Evolutionary conservation across 2,797 vertebrate species (phyloP).

Genomic region (Selene dorsalis): DNA sequence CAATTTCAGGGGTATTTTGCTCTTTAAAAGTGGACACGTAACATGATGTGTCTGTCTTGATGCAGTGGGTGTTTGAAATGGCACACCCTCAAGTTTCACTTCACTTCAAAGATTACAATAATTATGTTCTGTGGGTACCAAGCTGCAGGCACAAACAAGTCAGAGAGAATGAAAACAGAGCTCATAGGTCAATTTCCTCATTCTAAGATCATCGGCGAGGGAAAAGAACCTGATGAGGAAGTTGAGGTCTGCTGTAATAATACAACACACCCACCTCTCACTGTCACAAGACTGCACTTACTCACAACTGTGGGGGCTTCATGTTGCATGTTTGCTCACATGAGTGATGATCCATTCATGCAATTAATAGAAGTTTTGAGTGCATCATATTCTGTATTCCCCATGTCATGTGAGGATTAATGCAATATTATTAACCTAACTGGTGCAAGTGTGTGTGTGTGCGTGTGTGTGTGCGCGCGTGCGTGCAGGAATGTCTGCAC

Average conservation of each 20-base stretch:
- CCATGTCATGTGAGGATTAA: neutral
- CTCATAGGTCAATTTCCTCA: conserved; percentile 39
- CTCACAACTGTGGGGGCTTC: conserved; percentile 39
- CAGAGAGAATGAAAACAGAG: neutral
- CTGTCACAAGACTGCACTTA: conserved; percentile 64
- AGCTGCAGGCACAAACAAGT: neutral
- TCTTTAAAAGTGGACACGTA: neutral
- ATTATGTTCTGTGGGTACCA: neutral
- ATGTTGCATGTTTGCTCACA: conserved; percentile 15
- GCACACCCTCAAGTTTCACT: conserved; percentile 14
- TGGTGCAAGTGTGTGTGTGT: neutral
- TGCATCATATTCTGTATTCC: neutral
- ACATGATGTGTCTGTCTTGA: neutral
- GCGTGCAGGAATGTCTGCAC: conserved; percentile 5
- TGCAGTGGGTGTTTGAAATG: neutral
- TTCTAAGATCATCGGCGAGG: conserved; percentile 28
- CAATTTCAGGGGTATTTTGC: neutral
- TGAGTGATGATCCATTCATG: conserved; percentile 25
- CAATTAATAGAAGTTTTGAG: conserved; percentile 25
- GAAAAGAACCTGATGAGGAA: conserved; percentile 61
- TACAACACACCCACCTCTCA: conserved; percentile 52
- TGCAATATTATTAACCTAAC: conserved; percentile 5
- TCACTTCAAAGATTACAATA: neutral
- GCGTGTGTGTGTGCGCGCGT: neutral
- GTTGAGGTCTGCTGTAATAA: conserved; percentile 43